Evolutionary conservation across 2,797 vertebrate genomes (phyloP).

Genomic region (Trachops cirrhosus): DNA sequence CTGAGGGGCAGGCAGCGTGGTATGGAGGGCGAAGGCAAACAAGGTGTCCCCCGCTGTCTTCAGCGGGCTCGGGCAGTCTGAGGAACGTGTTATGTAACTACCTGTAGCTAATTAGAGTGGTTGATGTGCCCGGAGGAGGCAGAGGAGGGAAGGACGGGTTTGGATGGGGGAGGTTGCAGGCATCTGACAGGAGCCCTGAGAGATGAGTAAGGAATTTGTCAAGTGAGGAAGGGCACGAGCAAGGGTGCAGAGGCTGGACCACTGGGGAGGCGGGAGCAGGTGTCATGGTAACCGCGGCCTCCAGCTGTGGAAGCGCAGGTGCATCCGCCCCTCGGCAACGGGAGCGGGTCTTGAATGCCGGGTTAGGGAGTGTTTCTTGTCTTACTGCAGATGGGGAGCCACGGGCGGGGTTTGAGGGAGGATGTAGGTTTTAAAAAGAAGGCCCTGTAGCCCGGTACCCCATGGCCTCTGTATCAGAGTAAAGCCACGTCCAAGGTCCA

Average conservation of each 20-base stretch:
- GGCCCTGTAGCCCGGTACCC: background rate
- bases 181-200: background rate
- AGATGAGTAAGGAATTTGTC: background rate
- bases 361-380: fast-evolving
- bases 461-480: fast-evolving
- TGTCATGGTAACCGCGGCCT: fast-evolving
- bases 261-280: fast-evolving
- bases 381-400: background rate
- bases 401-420: background rate
- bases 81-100: background rate
- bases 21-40: background rate
- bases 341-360: background rate
- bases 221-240: background rate
- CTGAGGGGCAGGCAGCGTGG: background rate
- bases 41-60: background rate
- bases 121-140: fast-evolving
- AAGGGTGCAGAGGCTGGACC: fast-evolving
- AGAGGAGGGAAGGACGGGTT: background rate
- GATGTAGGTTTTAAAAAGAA: background rate
- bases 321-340: fast-evolving
- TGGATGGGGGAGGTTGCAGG: background rate
- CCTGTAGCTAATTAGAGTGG: background rate
- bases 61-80: fast-evolving
- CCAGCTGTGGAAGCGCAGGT: fast-evolving
- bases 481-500: background rate